Evolutionary conservation across 1,140 invertebrate species (phyloP).

Genomic region (Penaeus chinensis): DNA sequence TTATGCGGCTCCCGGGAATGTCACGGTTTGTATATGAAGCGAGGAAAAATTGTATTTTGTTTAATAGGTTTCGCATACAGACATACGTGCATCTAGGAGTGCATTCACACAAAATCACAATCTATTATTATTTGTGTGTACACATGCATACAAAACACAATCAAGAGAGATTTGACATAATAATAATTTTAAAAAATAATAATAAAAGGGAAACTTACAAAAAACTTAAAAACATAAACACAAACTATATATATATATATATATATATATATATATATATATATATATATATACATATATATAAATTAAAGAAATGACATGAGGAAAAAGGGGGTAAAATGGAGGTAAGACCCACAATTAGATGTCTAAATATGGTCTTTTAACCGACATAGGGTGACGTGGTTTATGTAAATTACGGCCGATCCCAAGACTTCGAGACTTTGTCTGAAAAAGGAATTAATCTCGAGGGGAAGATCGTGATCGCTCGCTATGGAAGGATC

Average conservation of each 20-base stretch:
- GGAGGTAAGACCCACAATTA: not conserved
- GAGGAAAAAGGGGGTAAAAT: not conserved
- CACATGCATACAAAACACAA: not conserved
- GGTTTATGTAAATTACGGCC: constrained; percentile 72
- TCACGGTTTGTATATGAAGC: constrained; percentile 22
- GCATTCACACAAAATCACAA: not conserved
- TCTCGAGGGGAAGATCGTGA: constrained; percentile 68
- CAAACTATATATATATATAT: no score
- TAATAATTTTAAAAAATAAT: no score
- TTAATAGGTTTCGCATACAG: no score
- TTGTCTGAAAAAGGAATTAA: constrained; percentile 66
- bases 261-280: no score
- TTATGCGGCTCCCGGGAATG: constrained; percentile 61
- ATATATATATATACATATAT: no score
- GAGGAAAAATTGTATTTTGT: no score
- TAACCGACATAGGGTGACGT: constrained; percentile 59
- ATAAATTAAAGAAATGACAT: not conserved
- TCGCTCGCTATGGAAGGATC: constrained; percentile 69
- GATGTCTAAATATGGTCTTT: not conserved
- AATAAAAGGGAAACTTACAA: no score
- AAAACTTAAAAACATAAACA: no score
- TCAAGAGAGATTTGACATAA: no score
- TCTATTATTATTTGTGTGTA: no score
- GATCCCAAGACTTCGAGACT: constrained; percentile 69
- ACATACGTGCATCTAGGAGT: no score